These are phyloP conservation scores for Brotula barbata DNA, from an alignment of 2,797 vertebrate genomes.

Conservation along the genomic window DNA sequence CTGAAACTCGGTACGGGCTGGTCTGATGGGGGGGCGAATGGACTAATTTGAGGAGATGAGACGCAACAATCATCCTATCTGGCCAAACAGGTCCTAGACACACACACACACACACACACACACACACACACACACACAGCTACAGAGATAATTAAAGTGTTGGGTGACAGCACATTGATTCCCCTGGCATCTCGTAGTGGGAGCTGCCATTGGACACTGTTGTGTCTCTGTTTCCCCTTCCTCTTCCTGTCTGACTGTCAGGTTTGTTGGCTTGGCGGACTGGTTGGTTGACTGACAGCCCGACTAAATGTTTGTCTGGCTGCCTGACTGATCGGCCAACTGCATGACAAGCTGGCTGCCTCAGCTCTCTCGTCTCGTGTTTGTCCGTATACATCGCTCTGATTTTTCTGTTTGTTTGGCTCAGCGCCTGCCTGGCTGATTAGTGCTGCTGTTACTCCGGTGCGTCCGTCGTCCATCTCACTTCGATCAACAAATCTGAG, in stretches of 20 bases:
- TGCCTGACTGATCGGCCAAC: constrained; percentile 18
- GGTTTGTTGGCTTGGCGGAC: constrained; percentile 11
- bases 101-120: constrained; percentile 19
- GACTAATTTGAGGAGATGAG: constrained; percentile 59
- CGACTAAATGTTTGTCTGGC: constrained; percentile 32
- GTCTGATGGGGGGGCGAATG: constrained; percentile 24
- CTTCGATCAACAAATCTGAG: constrained; percentile 18
- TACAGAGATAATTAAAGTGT: constrained; percentile 61
- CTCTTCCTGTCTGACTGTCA: constrained; percentile 24
- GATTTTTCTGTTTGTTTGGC: background rate
- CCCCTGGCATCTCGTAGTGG: constrained; percentile 49
- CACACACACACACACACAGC: constrained; percentile 12
- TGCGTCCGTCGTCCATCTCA: constrained; percentile 12
- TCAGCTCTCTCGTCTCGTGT: background rate
- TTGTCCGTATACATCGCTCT: background rate
- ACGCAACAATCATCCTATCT: constrained; percentile 63
- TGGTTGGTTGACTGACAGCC: constrained; percentile 24
- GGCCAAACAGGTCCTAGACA: constrained; percentile 57
- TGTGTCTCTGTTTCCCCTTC: background rate
- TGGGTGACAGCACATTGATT: constrained; percentile 61
- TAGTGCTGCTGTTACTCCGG: constrained; percentile 7
- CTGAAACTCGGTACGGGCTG: constrained; percentile 53
- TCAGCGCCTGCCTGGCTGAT: constrained; percentile 1
- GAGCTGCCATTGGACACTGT: constrained; percentile 34
- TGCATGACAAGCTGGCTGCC: constrained; percentile 6